Evolutionary conservation across 2,113 vertebrate genomes (phyloP).

Genomic region (Amblyopsis rosae): DNA sequence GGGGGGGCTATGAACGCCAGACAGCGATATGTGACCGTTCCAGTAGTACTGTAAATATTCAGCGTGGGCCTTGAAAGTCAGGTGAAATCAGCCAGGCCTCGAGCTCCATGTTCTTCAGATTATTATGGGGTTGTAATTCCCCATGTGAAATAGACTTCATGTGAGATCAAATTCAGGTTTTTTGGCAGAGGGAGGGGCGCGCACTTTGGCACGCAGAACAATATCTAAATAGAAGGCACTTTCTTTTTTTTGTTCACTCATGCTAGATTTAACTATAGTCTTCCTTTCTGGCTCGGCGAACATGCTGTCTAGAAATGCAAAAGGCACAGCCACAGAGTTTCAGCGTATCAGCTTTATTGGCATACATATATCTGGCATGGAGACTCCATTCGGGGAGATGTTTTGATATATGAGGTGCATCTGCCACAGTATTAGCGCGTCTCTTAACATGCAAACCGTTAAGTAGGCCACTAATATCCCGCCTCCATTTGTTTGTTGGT

Average conservation of each 20-base stretch:
- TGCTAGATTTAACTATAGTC: constrained; percentile 73
- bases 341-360: constrained; percentile 59
- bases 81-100: constrained; percentile 54
- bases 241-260: constrained; percentile 58
- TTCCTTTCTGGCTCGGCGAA: constrained; percentile 62
- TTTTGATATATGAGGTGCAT: constrained; percentile 58
- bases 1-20: constrained; percentile 41
- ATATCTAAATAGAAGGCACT: constrained; percentile 71
- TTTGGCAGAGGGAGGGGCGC: constrained; percentile 63
- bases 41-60: constrained; percentile 40
- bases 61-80: constrained; percentile 40
- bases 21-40: constrained; percentile 49
- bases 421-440: constrained; percentile 46
- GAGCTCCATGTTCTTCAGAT: constrained; percentile 40
- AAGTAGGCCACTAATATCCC: constrained; percentile 70
- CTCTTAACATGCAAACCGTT: constrained; percentile 58
- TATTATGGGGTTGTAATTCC: constrained; percentile 62
- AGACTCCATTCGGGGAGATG: constrained; percentile 47
- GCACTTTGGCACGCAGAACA: constrained; percentile 60
- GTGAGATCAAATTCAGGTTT: constrained; percentile 62
- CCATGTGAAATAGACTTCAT: constrained; percentile 32
- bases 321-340: constrained; percentile 61
- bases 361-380: constrained; percentile 67
- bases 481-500: constrained; percentile 48
- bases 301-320: constrained; percentile 60